Evolutionary conservation across 2,888 invertebrate genomes (phyloP).

Genomic region (Rotaria macrura): DNA sequence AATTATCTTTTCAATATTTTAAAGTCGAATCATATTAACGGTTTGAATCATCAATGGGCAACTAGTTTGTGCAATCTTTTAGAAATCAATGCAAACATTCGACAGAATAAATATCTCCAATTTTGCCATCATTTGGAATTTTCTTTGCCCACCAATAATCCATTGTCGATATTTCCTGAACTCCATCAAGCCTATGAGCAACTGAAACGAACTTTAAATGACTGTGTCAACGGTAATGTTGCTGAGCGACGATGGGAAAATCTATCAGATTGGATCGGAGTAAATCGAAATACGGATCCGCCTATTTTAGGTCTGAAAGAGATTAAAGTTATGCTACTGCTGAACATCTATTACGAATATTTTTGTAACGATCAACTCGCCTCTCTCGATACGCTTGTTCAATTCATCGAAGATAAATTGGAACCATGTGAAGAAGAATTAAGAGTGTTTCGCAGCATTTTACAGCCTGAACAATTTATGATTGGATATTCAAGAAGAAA

Average conservation of each 20-base stretch:
- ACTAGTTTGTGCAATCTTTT: neutral
- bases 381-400: neutral
- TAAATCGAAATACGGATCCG: neutral
- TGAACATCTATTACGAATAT: conserved; percentile 15
- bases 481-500: neutral
- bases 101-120: neutral
- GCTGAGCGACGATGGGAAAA: neutral
- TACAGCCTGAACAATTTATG: neutral
- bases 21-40: neutral
- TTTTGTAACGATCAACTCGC: neutral
- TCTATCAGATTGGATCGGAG: neutral
- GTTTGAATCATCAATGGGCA: neutral
- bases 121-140: neutral
- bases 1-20: neutral
- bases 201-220: neutral
- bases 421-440: neutral
- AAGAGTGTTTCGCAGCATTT: neutral
- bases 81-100: neutral
- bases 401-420: neutral
- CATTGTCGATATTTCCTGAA: neutral
- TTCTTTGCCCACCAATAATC: neutral
- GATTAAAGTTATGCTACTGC: neutral
- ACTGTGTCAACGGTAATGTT: neutral
- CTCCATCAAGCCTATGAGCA: neutral
- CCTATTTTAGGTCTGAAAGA: neutral